Conservation (phyloP, 2,113 vertebrate genomes). For the Coryphaenoides rupestris region DNA sequence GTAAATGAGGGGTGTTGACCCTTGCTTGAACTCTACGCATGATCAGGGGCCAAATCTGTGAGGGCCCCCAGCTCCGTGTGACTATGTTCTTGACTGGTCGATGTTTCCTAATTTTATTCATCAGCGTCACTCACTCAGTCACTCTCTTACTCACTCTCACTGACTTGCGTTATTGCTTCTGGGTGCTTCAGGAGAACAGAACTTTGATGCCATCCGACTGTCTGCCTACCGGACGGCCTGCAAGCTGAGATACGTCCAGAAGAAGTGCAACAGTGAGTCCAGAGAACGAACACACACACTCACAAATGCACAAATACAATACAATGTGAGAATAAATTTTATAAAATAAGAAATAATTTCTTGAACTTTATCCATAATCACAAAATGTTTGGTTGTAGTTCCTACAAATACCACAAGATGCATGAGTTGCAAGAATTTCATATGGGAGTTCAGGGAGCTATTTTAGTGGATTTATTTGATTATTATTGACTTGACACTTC, state of each 20-base stretch:
- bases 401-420: no score
- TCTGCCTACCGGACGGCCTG: conserved; percentile 94
- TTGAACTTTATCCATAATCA: no score
- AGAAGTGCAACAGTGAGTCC: conserved; percentile 89
- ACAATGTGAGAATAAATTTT: no score
- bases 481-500: no score
- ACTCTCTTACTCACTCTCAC: neutral
- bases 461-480: no score
- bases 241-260: conserved; percentile 93
- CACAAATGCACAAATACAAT: no score
- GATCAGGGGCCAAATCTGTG: neutral
- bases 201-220: conserved; percentile 88
- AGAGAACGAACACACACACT: neutral
- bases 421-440: no score
- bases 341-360: no score
- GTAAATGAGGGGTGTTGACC: conserved; percentile 71
- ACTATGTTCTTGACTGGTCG: neutral
- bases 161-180: conserved; percentile 6
- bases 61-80: neutral
- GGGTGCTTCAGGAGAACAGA: conserved; percentile 78
- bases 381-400: no score
- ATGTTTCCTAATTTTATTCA: neutral
- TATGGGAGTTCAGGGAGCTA: no score
- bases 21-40: neutral
- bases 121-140: neutral